Percentiles rank a stretch among this genome's conserved stretches.
Evolutionary conservation across 2,797 vertebrate genomes (phyloP).

Genomic region (Capromys pilorides): DNA sequence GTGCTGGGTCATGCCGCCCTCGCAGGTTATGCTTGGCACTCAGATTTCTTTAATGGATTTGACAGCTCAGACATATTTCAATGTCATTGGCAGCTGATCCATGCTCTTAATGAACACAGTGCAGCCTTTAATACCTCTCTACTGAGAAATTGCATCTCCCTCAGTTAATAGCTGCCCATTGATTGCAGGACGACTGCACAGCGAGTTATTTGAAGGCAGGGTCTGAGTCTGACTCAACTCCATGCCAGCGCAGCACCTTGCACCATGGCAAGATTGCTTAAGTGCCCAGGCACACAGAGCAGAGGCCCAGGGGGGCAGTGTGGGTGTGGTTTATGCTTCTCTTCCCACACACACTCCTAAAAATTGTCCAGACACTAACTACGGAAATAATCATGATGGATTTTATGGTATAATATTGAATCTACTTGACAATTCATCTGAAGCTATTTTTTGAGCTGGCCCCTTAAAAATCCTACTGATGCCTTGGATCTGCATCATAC

Average conservation of each 20-base stretch:
- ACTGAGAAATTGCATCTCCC: not conserved
- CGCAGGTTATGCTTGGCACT: not conserved
- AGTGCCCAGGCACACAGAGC: not conserved
- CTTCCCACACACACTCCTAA: not conserved
- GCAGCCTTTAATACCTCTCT: not conserved
- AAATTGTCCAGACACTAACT: not conserved
- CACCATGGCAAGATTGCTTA: not conserved
- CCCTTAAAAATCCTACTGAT: not conserved
- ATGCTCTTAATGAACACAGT: not conserved
- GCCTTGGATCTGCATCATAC: not conserved
- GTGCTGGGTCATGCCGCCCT: conserved; percentile 13
- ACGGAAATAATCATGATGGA: not conserved
- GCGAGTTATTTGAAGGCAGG: not conserved
- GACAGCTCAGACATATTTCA: not conserved
- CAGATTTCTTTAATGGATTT: conserved; percentile 4
- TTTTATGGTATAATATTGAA: not conserved
- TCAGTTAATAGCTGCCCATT: not conserved
- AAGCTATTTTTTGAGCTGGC: not conserved
- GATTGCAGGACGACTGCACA: not conserved
- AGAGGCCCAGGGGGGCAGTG: not conserved
- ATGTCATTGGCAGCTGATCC: not conserved
- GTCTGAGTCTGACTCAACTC: conserved; percentile 10
- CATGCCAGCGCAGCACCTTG: not conserved
- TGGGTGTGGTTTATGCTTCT: not conserved
- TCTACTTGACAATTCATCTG: not conserved